Evolutionary conservation across 2,113 vertebrate genomes (phyloP).

Genomic region (Thunnus maccoyii): DNA sequence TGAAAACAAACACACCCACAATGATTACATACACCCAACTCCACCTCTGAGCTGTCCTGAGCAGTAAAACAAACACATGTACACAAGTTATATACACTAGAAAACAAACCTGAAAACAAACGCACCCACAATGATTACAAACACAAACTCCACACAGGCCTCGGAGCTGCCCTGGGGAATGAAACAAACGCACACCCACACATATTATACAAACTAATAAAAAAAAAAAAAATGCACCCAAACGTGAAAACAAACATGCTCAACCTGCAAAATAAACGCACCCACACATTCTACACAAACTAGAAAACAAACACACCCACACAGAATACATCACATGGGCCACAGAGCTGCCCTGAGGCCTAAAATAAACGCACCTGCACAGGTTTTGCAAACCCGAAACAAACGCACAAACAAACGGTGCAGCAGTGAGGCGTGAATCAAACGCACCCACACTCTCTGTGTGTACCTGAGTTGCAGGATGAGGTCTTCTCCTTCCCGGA

Average conservation of each 20-base stretch:
- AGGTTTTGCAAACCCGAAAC: neutral
- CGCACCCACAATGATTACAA: neutral
- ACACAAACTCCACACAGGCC: no score
- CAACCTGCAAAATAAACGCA: neutral
- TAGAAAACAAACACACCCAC: neutral
- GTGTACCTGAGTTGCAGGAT: constrained; percentile 82
- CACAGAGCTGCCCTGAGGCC: neutral
- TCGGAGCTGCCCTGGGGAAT: neutral
- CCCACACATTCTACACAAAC: no score
- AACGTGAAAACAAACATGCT: constrained; percentile 10
- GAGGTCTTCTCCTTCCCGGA: constrained; percentile 83
- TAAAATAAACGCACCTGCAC: neutral
- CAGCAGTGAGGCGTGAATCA: constrained; percentile 17
- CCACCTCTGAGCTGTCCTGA: neutral
- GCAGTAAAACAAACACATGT: constrained; percentile 5
- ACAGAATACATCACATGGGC: neutral
- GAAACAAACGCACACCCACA: constrained; percentile 1
- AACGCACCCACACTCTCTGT: neutral
- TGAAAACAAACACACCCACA: neutral
- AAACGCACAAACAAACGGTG: neutral
- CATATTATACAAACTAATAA: no score
- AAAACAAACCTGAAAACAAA: constrained; percentile 12
- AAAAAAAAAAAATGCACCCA: neutral
- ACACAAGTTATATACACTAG: neutral
- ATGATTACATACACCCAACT: neutral